Base-by-base conservation (phyloP, 2,888 invertebrate species). In the Stenurella melanura region DNA sequence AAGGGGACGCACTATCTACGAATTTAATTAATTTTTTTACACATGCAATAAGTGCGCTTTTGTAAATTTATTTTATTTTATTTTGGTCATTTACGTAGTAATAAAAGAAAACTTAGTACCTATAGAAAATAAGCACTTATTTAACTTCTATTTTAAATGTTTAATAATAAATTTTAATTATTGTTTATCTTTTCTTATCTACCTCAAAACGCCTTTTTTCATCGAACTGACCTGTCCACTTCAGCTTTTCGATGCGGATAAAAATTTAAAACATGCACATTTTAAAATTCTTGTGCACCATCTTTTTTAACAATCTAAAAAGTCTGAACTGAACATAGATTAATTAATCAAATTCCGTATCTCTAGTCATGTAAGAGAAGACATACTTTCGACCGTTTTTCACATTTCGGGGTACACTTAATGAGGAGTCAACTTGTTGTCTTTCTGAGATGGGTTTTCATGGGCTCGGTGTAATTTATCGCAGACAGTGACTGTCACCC, bases 401-500 rank as follows among this genome's bases (percentile, higher is more conserved):
- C 61, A 54, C 72, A 63, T 72, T 72, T 63, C 72, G 15, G 34
- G 42, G 61, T 61, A 63, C 61, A 38, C 72, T 61, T 72, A 72
- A 72, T 61, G 63, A 63, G 72, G 26, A 72, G 63, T 21, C 56
- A 60, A 21, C 69, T 26, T 56, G 56, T 69, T 30, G 69, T 69
- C 69, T 30, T 61, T 34, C 26, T n/a, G 34, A 38, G 30, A 63
- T 30, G 50, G 72, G 72, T 63, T 63, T 50, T 38, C 42, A 38
- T 54, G 50, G 72, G 66, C 75, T 72, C 75, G 79, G 81, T 81
- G 84, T 86, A 85, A 86, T 85, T 87, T 86, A 87, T 85, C 82
- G 81, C 80, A 81, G 83, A 84, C 80, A 81, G 81, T 78, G 86
- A 87, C 87, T 88, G 88, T 88, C 89, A 88, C 87, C 83, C 86